Evolutionary conservation across 2,888 invertebrate genomes (phyloP), one percentile per base, ranked within the genome.

Genomic region (Cephonodes hylas): DNA sequence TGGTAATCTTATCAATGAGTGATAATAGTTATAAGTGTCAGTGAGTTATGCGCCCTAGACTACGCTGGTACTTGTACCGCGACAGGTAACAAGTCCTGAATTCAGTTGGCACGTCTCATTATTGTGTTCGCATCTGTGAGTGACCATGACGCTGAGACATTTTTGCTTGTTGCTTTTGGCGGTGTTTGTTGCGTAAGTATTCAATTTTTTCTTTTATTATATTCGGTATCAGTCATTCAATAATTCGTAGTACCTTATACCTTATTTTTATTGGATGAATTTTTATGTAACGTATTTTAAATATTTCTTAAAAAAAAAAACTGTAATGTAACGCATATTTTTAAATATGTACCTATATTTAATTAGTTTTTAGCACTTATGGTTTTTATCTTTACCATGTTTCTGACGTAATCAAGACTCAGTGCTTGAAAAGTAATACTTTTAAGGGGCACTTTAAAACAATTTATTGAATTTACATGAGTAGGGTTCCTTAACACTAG

Each of bases 1-100:
- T 75, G 77, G 85, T 88, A 89, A 88, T 91, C 90, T 92, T 92
- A 92, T 92, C 92, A 86, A 81, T 83, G 82, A 86, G 84, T 89
- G 91, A 92, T 92, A 92, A 87, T 85, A 86, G 89, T 87, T 89
- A 86, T 89, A 90, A 90, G 91, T 90, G 89, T 90, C 89, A 92
- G 91, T 91, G 87, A 92, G 91, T 84, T 87, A 85, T 87, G 87
- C 76, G 86, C 80, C 81, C 77, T 82, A 80, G 76, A 77, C 77
- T 79, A 81, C 80, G 87, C 78, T 83, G 84, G 87, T 86, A 79
- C 85, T 83, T 77, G 85, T 81, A 79, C 73, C 78, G 74, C 79
- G 72, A 75, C 81, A 85, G 87, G 85, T 82, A 83, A 81, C 77
- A 74, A 76, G 79, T 81, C 73, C 82, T 84, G 77, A 78, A 81